These are phyloP conservation scores for Brachypteracias leptosomus DNA, from an alignment of 2,113 vertebrate genomes.

Conservation along the genomic window DNA sequence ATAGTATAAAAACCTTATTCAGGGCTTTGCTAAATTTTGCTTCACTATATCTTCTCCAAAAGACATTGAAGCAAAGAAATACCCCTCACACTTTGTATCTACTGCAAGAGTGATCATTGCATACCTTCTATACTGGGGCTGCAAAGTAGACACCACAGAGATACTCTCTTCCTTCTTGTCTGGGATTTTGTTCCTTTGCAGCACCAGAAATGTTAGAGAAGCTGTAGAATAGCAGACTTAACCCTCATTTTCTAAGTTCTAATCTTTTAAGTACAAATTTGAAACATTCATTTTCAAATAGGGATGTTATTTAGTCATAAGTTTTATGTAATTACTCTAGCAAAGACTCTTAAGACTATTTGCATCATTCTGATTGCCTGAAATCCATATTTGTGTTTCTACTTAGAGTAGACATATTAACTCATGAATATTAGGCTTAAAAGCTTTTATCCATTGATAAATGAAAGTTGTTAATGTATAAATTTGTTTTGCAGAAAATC, in stretches of 20 bases:
- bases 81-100: background rate
- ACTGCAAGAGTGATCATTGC: rapidly evolving
- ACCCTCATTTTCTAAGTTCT: background rate
- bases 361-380: background rate
- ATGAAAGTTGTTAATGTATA: background rate
- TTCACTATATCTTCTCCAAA: background rate
- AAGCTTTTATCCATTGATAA: background rate
- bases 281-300: background rate
- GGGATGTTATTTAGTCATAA: background rate
- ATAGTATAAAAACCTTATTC: background rate
- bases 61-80: background rate
- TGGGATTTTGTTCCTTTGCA: background rate
- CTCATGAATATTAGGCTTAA: background rate
- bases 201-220: background rate
- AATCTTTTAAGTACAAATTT: background rate
- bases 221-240: background rate
- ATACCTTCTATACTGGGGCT: background rate
- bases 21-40: background rate
- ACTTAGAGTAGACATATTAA: background rate
- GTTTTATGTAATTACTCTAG: background rate
- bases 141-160: background rate
- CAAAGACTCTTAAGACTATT: background rate
- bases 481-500: background rate
- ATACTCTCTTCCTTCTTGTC: background rate
- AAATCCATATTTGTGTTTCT: background rate